Percentiles rank a stretch among this genome's conserved stretches.
Evolutionary conservation across 2,113 vertebrate genomes (phyloP).

Genomic region (Hyaena hyaena): DNA sequence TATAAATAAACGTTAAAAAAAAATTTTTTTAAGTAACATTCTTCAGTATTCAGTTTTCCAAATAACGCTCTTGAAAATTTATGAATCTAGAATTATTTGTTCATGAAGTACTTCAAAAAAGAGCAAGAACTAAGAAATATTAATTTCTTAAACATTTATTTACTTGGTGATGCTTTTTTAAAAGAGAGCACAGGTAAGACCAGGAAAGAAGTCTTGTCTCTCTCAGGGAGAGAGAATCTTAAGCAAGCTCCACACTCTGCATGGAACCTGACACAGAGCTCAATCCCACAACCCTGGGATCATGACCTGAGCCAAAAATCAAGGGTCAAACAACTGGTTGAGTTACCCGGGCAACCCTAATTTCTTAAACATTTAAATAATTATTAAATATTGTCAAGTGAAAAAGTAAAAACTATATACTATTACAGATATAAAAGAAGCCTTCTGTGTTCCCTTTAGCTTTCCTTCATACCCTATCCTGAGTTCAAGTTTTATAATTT

Average conservation of each 20-base stretch:
- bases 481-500: neutral
- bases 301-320: no score
- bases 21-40: neutral
- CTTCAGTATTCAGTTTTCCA: neutral
- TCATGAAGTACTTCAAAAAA: neutral
- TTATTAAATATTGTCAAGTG: neutral
- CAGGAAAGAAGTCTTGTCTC: no score
- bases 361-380: neutral
- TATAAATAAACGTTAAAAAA: neutral
- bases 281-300: no score
- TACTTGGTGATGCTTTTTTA: no score
- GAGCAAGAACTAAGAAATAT: neutral
- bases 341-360: no score
- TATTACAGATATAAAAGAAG: neutral
- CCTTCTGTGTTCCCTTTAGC: neutral
- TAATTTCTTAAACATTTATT: neutral
- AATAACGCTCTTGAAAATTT: neutral
- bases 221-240: no score
- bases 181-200: no score
- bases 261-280: no score
- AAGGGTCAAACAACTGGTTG: no score
- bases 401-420: neutral
- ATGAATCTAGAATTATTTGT: neutral
- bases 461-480: neutral
- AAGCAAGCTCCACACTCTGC: no score